Evolutionary conservation across 2,888 invertebrate genomes (phyloP).

Genomic region (Criorhina ranunculi): DNA sequence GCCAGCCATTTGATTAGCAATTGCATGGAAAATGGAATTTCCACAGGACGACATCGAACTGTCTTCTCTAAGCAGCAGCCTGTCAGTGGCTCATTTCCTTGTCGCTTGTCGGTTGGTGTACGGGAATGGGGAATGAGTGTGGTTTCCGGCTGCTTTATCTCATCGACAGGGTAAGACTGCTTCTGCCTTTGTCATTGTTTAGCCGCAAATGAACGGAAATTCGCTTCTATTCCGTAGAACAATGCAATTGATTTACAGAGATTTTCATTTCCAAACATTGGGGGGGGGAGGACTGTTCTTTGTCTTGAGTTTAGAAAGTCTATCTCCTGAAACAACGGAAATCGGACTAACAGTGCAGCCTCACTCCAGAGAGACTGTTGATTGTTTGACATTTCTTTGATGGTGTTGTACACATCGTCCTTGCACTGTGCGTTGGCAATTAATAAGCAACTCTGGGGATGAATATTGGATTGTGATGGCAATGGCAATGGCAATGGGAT

Average conservation of each 20-base stretch:
- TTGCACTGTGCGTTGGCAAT: slow-evolving; percentile 63
- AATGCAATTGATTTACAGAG: slow-evolving; percentile 70
- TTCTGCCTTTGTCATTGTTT: slow-evolving; percentile 61
- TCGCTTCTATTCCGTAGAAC: slow-evolving; percentile 70
- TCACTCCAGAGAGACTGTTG: slow-evolving; percentile 28
- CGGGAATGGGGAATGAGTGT: slow-evolving; percentile 53
- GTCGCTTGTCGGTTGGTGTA: slow-evolving; percentile 26
- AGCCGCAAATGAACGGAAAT: slow-evolving; percentile 72
- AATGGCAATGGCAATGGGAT: too few relatives aligned
- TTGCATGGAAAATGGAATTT: slow-evolving; percentile 68
- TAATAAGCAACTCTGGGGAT: slow-evolving; percentile 56
- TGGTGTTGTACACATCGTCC: slow-evolving; percentile 26
- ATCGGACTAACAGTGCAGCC: neutral
- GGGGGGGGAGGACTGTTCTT: slow-evolving; percentile 12
- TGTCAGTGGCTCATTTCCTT: slow-evolving; percentile 73
- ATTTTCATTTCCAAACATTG: slow-evolving; percentile 27
- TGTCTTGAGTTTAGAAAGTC: slow-evolving; percentile 54
- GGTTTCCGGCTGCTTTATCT: slow-evolving; percentile 62
- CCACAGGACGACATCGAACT: slow-evolving; percentile 52
- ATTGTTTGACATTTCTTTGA: slow-evolving; percentile 67
- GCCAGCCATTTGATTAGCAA: slow-evolving; percentile 53
- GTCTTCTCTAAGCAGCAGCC: slow-evolving; percentile 44
- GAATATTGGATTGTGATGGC: slow-evolving; percentile 16
- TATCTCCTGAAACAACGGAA: slow-evolving; percentile 2
- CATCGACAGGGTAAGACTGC: slow-evolving; percentile 31